phyloP scores from a whole-genome alignment of 1,140 invertebrate species.

The Drosophila jambulina region DNA sequence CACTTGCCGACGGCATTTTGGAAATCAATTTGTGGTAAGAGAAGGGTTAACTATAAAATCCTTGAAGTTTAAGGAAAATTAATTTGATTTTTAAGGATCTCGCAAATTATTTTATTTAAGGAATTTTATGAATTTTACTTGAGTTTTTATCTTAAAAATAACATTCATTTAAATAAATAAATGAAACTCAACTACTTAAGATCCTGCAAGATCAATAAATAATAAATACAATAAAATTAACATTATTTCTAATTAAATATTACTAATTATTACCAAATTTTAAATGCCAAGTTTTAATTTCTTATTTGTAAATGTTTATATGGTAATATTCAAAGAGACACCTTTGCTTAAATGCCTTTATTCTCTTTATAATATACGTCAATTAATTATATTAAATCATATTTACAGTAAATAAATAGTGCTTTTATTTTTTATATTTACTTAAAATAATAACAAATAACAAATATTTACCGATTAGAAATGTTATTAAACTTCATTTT shows the following conservation, averaged over 20 bases:
- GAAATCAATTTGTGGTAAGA: background rate
- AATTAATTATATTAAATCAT: background rate
- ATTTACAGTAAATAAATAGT: accelerated
- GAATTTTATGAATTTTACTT: too few species aligned
- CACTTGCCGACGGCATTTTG: slow-evolving; percentile 33
- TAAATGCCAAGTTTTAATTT: too few species aligned
- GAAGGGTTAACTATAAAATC: background rate
- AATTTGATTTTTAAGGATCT: background rate
- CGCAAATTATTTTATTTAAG: too few species aligned
- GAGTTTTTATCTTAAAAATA: too few species aligned
- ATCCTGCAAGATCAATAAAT: too few species aligned
- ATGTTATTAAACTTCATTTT: background rate
- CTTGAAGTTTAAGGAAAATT: background rate
- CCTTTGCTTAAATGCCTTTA: background rate
- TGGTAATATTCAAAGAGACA: background rate
- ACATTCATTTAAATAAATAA: too few species aligned
- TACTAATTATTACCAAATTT: too few species aligned
- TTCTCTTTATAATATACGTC: background rate
- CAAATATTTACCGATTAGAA: too few species aligned
- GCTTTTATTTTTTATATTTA: background rate
- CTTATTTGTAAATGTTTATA: background rate
- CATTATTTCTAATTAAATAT: too few species aligned
- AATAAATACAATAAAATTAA: too few species aligned
- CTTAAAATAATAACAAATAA: background rate
- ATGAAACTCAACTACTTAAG: too few species aligned